Evolutionary conservation across 2,888 invertebrate species (phyloP).

Genomic region (Thereva unica): DNA sequence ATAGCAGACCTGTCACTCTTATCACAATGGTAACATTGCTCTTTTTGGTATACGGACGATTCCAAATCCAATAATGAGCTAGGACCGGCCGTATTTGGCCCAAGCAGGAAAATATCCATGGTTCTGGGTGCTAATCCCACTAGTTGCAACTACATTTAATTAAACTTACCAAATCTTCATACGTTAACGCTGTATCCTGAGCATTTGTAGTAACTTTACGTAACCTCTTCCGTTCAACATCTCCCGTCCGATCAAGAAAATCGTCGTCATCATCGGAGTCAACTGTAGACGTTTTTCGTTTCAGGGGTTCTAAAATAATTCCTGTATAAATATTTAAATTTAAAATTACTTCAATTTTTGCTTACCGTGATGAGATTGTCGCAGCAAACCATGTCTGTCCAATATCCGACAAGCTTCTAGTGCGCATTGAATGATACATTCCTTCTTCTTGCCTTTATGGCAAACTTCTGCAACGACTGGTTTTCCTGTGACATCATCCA

Average conservation of each 20-base stretch:
- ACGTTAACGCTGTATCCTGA: slow-evolving; percentile 61
- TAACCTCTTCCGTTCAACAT: slow-evolving; percentile 83
- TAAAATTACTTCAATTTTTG: neutral
- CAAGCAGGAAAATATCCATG: too few species aligned
- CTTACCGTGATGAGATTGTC: slow-evolving; percentile 84
- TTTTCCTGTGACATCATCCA: slow-evolving; percentile 77
- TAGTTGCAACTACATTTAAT: slow-evolving; percentile 6
- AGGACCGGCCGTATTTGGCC: too few species aligned
- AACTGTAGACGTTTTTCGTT: slow-evolving; percentile 77
- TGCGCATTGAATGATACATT: slow-evolving; percentile 90
- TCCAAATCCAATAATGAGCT: too few species aligned
- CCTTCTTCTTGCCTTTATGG: slow-evolving; percentile 91
- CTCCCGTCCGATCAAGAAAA: slow-evolving; percentile 92
- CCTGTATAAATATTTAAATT: neutral
- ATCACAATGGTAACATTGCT: too few species aligned
- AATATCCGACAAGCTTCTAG: slow-evolving; percentile 91
- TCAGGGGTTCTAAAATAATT: slow-evolving; percentile 70
- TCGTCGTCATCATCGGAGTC: slow-evolving; percentile 94
- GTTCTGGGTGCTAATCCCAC: too few species aligned
- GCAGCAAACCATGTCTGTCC: slow-evolving; percentile 82
- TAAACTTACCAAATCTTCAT: slow-evolving; percentile 66
- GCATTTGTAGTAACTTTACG: slow-evolving; percentile 59
- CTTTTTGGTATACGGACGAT: too few species aligned
- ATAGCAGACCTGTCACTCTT: too few species aligned
- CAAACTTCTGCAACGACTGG: slow-evolving; percentile 81